A percentile compares a stretch with the other conserved stretches of the same genome.
These are phyloP conservation scores for Argentina silus DNA, from an alignment of 2,797 vertebrate species.

Conservation along the genomic window DNA sequence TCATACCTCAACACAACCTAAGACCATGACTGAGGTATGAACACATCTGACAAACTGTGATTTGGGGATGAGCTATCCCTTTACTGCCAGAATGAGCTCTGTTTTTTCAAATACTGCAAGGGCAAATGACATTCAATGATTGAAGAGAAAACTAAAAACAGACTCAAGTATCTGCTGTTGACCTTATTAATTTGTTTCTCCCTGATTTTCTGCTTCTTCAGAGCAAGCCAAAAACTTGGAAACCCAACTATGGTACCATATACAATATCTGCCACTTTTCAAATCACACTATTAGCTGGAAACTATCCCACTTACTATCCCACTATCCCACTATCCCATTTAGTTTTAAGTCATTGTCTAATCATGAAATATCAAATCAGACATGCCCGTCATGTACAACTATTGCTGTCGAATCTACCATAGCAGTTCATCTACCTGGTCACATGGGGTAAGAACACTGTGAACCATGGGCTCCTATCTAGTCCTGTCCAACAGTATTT, in stretches of 20 bases:
- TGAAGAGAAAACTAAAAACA: conserved; percentile 2
- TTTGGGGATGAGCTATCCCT: background rate
- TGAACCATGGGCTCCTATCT: background rate
- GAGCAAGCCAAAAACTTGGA: background rate
- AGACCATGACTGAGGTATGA: background rate
- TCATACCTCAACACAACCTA: too few species aligned
- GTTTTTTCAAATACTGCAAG: conserved; percentile 45
- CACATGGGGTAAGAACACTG: background rate
- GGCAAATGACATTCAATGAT: conserved; percentile 33
- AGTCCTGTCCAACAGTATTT: background rate
- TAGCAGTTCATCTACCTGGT: background rate
- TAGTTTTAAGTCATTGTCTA: background rate
- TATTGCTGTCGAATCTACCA: background rate
- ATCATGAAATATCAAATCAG: background rate
- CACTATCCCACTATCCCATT: too few species aligned
- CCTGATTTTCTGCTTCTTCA: background rate
- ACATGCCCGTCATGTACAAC: background rate
- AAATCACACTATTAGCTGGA: too few species aligned
- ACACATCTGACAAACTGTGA: background rate
- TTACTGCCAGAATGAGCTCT: conserved; percentile 23
- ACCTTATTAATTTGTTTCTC: background rate
- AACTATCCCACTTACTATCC: too few species aligned
- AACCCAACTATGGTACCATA: background rate
- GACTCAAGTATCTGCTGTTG: background rate
- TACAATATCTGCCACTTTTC: too few species aligned